Evolutionary conservation across 2,888 invertebrate species (phyloP).

Genomic region (Crossocerus cetratus): DNA sequence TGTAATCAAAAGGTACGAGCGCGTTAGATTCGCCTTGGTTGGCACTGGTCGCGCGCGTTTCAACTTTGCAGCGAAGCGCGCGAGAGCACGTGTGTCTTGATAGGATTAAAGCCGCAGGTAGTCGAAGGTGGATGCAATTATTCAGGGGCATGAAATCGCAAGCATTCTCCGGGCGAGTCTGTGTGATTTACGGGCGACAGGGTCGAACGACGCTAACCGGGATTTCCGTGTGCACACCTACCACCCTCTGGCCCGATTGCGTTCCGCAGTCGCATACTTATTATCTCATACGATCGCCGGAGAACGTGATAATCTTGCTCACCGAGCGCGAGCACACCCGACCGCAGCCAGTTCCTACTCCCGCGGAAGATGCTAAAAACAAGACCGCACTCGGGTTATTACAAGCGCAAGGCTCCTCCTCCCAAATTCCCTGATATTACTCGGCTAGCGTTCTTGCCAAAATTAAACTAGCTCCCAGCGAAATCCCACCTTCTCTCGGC

Average conservation of each 20-base stretch:
- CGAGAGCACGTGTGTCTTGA: no score
- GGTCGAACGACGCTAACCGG: slow-evolving; percentile 53
- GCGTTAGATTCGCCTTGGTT: no score
- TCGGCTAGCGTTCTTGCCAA: no score
- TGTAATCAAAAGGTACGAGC: no score
- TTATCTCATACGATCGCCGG: slow-evolving; percentile 36
- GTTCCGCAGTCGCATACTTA: slow-evolving; percentile 35
- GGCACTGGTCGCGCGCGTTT: no score
- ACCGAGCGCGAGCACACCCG: slow-evolving; percentile 7
- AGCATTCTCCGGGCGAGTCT: slow-evolving; percentile 44
- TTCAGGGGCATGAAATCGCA: slow-evolving; percentile 56
- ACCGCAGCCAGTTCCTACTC: slow-evolving; percentile 17
- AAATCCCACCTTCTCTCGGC: no score
- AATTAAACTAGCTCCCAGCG: no score
- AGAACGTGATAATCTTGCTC: slow-evolving; percentile 49
- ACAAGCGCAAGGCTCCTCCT: no score
- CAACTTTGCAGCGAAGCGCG: no score
- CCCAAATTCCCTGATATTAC: neutral
- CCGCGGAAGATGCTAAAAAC: neutral
- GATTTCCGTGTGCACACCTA: slow-evolving; percentile 45
- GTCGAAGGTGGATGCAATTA: slow-evolving; percentile 54
- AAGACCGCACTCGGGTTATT: neutral
- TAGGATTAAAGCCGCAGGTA: slow-evolving; percentile 59
- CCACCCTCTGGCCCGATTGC: no score
- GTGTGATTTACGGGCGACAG: slow-evolving; percentile 53